Evolutionary conservation across 1,140 invertebrate genomes (phyloP), one percentile per base, ranked within the genome.

Genomic region (Leucophenga varia): DNA sequence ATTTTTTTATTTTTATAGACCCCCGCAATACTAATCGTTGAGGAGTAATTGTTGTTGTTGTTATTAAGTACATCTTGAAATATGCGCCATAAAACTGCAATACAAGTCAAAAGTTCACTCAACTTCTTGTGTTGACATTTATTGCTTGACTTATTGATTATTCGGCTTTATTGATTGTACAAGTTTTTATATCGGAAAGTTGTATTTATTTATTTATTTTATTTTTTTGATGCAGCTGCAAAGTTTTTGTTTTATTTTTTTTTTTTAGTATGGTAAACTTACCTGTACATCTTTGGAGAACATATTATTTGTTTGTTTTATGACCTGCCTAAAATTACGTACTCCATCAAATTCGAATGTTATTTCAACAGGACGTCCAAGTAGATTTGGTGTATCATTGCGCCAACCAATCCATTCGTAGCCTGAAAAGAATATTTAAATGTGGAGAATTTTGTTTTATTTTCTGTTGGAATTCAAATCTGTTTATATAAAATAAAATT

Each of bases 371-470:
- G 80, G 79, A 21, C 79, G 77, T 8, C 82, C 83, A 17, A 81
- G 37, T 5, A 72, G 73, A 3, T 77, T 73, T 46, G 65, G 72
- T 8, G 81, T 79, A 22, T 87, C 84, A 69, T 89, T 87, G 38
- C 81, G 83, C 93, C 93, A 95, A 9, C 92, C 93, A 31, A 95
- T 84, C 93, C 93, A 95, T 53, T 90, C 84, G 43, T 86, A 89
- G 42, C 88, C 90, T 80, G 76, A 50, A 72, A 79, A 59, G 46
- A n/a, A n/a, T n/a, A n/a, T n/a, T n/a, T n/a, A n/a, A n/a, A n/a
- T n/a, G n/a, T n/a, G n/a, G n/a, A n/a, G n/a, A n/a, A n/a, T n/a
- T n/a, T n/a, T n/a, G n/a, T n/a, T n/a, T n/a, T n/a, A n/a, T n/a
- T n/a, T n/a, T n/a, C n/a, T n/a, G n/a, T n/a, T n/a, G n/a, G n/a